Conservation (phyloP, 2,888 invertebrate genomes). For the Mallateleia sp. region DNA sequence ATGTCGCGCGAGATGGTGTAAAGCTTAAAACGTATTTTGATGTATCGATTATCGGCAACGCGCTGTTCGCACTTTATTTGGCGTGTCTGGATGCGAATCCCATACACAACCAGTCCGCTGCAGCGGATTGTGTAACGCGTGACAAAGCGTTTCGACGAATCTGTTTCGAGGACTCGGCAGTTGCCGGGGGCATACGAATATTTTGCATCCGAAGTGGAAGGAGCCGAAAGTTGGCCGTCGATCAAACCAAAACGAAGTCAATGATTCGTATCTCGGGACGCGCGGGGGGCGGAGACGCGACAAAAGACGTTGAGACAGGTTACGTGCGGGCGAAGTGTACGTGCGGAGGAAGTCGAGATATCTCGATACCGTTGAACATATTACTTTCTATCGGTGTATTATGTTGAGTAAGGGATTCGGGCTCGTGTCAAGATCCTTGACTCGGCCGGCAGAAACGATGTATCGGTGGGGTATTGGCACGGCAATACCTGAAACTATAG, state of each 20-base stretch:
- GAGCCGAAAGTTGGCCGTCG: constrained; percentile 60
- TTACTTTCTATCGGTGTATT: constrained; percentile 79
- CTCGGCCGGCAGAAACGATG: constrained; percentile 64
- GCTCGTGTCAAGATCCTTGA: constrained; percentile 75
- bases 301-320: constrained; percentile 43
- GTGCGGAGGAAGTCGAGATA: constrained; percentile 62
- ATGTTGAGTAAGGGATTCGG: constrained; percentile 74
- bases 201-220: constrained; percentile 53
- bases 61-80: constrained; percentile 54
- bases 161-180: constrained; percentile 23
- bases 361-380: constrained; percentile 75
- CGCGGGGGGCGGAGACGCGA: neutral
- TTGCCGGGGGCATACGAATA: constrained; percentile 32
- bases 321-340: constrained; percentile 5
- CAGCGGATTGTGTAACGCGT: constrained; percentile 51
- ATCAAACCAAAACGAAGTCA: constrained; percentile 69
- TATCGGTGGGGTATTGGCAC: constrained; percentile 67
- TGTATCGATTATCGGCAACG: constrained; percentile 52
- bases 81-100: constrained; percentile 39
- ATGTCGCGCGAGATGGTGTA: neutral
- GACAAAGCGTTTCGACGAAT: constrained; percentile 56
- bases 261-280: constrained; percentile 53
- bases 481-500: constrained; percentile 64
- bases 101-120: constrained; percentile 35
- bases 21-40: constrained; percentile 31